Conservation (phyloP, 1,140 invertebrate species). For the Pararge aegeria region DNA sequence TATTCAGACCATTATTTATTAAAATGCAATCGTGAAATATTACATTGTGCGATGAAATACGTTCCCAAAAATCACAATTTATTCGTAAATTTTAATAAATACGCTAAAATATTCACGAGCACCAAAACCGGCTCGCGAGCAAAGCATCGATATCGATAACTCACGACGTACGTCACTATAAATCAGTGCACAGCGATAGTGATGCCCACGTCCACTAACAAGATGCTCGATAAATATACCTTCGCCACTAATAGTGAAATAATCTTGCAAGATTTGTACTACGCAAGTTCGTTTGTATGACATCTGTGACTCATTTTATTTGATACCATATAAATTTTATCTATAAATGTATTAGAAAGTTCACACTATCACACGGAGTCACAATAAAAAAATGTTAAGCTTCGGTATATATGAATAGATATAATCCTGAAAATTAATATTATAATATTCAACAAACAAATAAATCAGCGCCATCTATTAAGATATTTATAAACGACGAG, state of each 20-base stretch:
- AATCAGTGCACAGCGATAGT: constrained; percentile 68
- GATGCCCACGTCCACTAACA: constrained; percentile 66
- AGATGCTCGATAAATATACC: constrained; percentile 63
- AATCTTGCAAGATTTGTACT: constrained; percentile 40
- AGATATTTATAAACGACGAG: no score
- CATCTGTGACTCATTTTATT: background rate
- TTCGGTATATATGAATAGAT: no score
- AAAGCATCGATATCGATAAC: constrained; percentile 66
- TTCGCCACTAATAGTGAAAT: constrained; percentile 17
- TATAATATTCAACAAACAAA: no score
- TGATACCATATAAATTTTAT: background rate
- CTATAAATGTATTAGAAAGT: background rate
- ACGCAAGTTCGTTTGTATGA: background rate
- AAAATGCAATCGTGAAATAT: background rate
- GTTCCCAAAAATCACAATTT: background rate
- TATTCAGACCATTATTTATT: background rate
- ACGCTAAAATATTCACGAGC: constrained; percentile 38
- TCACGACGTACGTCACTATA: constrained; percentile 69
- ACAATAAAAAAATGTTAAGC: no score
- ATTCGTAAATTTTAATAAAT: constrained; percentile 29
- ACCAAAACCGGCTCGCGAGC: constrained; percentile 47
- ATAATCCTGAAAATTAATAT: no score
- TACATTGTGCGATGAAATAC: background rate
- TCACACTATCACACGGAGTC: no score
- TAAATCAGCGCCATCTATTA: no score